Conservation (phyloP, 1,140 invertebrate species). For the Mamestra configurata region DNA sequence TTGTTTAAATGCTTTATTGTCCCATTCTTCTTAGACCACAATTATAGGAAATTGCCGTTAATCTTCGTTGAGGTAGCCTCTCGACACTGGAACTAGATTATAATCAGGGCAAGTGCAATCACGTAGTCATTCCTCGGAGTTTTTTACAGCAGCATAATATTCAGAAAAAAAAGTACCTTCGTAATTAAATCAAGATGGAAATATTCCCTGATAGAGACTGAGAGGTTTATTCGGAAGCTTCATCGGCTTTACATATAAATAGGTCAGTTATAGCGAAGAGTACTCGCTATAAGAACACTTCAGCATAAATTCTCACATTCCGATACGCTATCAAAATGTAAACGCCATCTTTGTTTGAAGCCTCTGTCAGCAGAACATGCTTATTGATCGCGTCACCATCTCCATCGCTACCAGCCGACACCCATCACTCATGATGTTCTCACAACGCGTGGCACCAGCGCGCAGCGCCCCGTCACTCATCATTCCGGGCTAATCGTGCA, state of each 20-base stretch:
- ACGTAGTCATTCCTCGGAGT: not conserved
- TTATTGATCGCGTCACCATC: not conserved
- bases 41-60: constrained; percentile 9
- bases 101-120: constrained; percentile 6
- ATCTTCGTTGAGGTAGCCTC: constrained; percentile 5
- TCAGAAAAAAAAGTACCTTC: not conserved
- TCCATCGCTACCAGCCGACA: not conserved
- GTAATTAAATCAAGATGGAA: not conserved
- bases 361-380: not conserved
- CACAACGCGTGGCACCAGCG: not conserved
- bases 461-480: not conserved
- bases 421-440: not conserved
- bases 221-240: not conserved
- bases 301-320: too few species aligned
- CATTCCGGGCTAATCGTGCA: not conserved
- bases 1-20: constrained; percentile 37
- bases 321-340: too few species aligned
- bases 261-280: not conserved
- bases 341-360: not conserved
- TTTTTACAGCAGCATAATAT: not conserved
- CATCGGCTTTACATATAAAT: not conserved
- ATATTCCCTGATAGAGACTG: not conserved
- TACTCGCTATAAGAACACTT: too few species aligned
- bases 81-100: constrained; percentile 7
- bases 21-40: constrained; percentile 4